Evolutionary conservation across 2,797 vertebrate species (phyloP).

Genomic region (Hylomyscus alleni): DNA sequence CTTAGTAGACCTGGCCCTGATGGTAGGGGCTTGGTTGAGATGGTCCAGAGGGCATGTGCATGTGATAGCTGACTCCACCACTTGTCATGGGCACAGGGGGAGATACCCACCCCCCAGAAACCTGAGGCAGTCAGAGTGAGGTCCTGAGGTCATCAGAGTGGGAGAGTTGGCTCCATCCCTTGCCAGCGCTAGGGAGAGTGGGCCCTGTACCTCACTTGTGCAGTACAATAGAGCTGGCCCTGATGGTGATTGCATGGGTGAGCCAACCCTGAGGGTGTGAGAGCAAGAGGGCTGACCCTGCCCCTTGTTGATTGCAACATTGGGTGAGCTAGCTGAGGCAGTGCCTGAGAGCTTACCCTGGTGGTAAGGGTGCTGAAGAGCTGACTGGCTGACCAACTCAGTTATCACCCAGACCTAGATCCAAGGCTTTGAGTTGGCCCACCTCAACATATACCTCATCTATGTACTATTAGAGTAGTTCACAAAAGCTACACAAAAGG

Average conservation of each 20-base stretch:
- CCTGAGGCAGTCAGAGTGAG: background rate
- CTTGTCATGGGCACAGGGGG: background rate
- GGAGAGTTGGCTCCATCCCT: background rate
- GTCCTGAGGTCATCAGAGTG: background rate
- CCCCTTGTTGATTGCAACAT: background rate
- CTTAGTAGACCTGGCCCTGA: background rate
- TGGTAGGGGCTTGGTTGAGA: background rate
- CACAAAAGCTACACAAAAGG: background rate
- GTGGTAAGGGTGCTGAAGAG: background rate
- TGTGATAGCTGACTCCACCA: background rate
- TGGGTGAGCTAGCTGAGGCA: background rate
- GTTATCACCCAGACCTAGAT: background rate
- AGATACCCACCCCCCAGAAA: background rate
- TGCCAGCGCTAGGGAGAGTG: background rate
- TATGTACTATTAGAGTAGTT: background rate
- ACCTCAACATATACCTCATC: background rate
- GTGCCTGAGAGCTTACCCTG: background rate
- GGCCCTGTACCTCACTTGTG: background rate
- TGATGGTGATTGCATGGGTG: background rate
- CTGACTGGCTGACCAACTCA: background rate
- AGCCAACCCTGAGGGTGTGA: background rate
- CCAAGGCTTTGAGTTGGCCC: background rate
- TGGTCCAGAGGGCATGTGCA: background rate
- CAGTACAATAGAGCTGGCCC: background rate
- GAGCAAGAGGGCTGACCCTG: background rate